Evolutionary conservation across 2,113 vertebrate species (phyloP).

Genomic region (Nicator chloris): DNA sequence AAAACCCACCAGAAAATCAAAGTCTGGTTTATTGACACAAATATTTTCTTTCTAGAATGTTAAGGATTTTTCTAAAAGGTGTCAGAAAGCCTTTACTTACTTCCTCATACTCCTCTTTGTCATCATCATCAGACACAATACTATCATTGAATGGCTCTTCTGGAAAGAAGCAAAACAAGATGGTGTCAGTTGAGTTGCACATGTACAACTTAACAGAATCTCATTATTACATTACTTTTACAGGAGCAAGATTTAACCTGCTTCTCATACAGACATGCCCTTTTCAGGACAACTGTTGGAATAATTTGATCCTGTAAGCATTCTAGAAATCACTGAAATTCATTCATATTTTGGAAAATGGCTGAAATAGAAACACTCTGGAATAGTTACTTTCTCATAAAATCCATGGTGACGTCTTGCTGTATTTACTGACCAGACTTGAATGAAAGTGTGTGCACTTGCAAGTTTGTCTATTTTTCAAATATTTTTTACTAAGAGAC

Average conservation of each 20-base stretch:
- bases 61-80: background rate
- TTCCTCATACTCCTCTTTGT: slow-evolving; percentile 82
- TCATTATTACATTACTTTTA: background rate
- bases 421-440: background rate
- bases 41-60: background rate
- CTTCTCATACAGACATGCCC: background rate
- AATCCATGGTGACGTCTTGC: background rate
- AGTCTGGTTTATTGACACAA: background rate
- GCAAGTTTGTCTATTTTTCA: background rate
- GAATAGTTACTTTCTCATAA: background rate
- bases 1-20: background rate
- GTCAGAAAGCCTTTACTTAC: slow-evolving; percentile 67
- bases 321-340: background rate
- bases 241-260: background rate
- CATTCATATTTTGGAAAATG: background rate
- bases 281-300: background rate
- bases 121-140: slow-evolving; percentile 88
- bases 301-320: background rate
- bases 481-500: background rate
- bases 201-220: background rate
- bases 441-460: background rate
- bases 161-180: slow-evolving; percentile 39
- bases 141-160: slow-evolving; percentile 78
- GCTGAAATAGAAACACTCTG: background rate
- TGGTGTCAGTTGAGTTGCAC: background rate